A percentile compares a stretch with the other conserved stretches of the same genome.
phyloP scores from a whole-genome alignment of 2,888 invertebrate species.

The Acheta domesticus region DNA sequence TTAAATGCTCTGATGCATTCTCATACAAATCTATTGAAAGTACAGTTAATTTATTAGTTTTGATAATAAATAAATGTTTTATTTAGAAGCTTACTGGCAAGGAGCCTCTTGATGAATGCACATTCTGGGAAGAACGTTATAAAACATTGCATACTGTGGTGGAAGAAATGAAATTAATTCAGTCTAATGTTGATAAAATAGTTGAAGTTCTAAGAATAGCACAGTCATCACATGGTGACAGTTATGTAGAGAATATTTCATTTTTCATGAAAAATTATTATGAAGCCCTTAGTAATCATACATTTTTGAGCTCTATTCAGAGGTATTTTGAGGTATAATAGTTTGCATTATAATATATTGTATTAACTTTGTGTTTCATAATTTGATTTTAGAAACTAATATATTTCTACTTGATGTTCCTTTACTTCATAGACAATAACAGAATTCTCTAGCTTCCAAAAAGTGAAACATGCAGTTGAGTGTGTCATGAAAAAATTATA shows the following conservation, averaged over 20 bases:
- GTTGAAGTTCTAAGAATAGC: background rate
- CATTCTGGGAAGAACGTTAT: background rate
- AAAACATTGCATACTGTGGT: background rate
- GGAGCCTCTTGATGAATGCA: background rate
- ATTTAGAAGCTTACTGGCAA: background rate
- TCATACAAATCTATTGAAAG: background rate
- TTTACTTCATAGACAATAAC: background rate
- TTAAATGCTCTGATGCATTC: background rate
- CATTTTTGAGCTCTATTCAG: background rate
- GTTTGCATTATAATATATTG: background rate
- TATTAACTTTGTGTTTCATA: no score
- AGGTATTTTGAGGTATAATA: background rate
- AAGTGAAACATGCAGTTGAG: background rate
- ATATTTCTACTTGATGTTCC: no score
- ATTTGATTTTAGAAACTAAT: no score
- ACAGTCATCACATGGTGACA: background rate
- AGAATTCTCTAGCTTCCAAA: background rate
- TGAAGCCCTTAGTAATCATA: background rate
- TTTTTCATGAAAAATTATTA: background rate
- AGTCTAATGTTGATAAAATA: background rate
- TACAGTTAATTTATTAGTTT: background rate
- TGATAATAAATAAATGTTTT: background rate
- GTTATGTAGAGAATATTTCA: background rate
- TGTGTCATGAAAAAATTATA: background rate
- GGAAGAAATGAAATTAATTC: background rate